Evolutionary conservation across 2,888 invertebrate species (phyloP), one percentile per base, ranked within the genome.

Genomic region (Autographa gamma): DNA sequence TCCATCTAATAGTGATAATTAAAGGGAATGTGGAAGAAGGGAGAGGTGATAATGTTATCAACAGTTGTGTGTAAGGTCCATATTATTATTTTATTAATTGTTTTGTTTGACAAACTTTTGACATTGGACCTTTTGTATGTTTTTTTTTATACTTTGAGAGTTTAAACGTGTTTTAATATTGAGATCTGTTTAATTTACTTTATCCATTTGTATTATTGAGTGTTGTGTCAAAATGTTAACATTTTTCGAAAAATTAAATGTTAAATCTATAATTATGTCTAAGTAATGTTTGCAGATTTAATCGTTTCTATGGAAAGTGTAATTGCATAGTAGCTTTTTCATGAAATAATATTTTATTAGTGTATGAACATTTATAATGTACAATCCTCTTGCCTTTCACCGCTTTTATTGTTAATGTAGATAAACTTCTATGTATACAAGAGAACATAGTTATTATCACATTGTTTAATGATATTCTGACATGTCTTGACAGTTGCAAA

Each of bases 1-100:
- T 91, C 92, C 93, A 94, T 92, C 94, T 88, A 73, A 86, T 92
- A 91, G 90, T 91, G 86, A 87, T 92, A 88, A 85, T 85, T 83
- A 79, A 82, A 90, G 89, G 95, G 94, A 95, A 94, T 94, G 93
- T 85, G 85, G 82, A 84, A 87, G 87, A 77, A 77, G 74, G 76
- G 60, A 32, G 77, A 83, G 81, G 83, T 84, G 87, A 86, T 86
- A 86, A 77, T 85, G 66, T 83, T 82, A 88, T 87, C 88, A 88
- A 79, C 88, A 89, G 89, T 88, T 89, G 87, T 86, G 87, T 85
- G 83, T 82, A 75, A 75, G 87, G 88, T 89, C 90, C 80, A 66
- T 18, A 63, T 9, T 74, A 76, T 76, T 72, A 64, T 73, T 73
- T 64, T 75, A 71, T 83, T 68, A 34, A 64, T 74, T 64, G 65